A percentile compares a stretch with the other conserved stretches of the same genome.
Conservation (phyloP, 2,888 invertebrate species). For the Drosophila atroscutellata region DNA sequence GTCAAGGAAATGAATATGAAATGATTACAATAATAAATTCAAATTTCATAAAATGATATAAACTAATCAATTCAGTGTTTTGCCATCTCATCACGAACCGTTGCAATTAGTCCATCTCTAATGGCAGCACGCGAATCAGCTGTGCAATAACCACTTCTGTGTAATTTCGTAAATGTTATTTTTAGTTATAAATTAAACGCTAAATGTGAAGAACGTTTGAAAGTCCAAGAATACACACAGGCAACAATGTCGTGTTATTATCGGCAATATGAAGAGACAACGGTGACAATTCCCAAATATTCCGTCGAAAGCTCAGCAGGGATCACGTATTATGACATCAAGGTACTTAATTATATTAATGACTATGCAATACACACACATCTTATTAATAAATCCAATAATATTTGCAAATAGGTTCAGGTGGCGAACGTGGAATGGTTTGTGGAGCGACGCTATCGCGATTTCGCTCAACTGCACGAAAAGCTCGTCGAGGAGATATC, state of each 20-base stretch:
- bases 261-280: constrained; percentile 88
- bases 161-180: constrained; percentile 24
- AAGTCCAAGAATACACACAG: constrained; percentile 14
- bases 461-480: constrained; percentile 95
- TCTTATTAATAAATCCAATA: neutral
- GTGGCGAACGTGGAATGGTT: constrained; percentile 92
- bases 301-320: constrained; percentile 87
- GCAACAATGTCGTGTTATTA: constrained; percentile 90
- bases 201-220: constrained; percentile 16
- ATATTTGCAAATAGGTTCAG: constrained; percentile 73
- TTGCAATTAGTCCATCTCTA: constrained; percentile 11
- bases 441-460: constrained; percentile 93
- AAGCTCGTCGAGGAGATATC: constrained; percentile 92
- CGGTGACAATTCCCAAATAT: constrained; percentile 88
- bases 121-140: constrained; percentile 29
- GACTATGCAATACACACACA: neutral
- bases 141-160: constrained; percentile 26
- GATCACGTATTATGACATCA: constrained; percentile 90
- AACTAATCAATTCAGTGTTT: neutral
- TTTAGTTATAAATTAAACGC: constrained; percentile 12
- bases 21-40: neutral
- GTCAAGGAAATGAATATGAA: neutral
- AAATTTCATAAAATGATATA: neutral
- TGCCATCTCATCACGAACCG: neutral
- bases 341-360: constrained; percentile 66